phyloP scores from a whole-genome alignment of 2,797 vertebrate genomes.

The Dicrostonyx torquatus region DNA sequence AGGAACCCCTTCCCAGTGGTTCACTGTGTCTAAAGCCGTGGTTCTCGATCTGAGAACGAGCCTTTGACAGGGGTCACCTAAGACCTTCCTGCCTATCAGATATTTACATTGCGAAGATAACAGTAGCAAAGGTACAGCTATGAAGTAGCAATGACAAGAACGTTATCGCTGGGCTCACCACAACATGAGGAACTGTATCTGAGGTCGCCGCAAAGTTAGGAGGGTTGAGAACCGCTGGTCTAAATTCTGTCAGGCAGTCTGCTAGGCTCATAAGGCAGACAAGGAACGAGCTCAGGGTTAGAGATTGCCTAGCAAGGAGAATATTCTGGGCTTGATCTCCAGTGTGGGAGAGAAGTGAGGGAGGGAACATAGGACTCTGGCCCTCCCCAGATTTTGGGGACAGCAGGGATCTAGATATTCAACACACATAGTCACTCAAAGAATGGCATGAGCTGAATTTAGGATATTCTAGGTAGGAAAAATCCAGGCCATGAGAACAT shows the following conservation, averaged over 20 bases:
- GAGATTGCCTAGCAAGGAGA: background rate
- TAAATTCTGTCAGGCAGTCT: background rate
- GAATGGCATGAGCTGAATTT: background rate
- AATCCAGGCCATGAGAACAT: background rate
- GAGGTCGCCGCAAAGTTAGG: background rate
- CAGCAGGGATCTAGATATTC: background rate
- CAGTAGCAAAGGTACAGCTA: background rate
- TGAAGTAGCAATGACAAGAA: background rate
- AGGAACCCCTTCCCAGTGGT: background rate
- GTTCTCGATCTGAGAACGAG: background rate
- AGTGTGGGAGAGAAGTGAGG: background rate
- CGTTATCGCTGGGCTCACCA: background rate
- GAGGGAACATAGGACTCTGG: background rate
- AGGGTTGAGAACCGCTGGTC: background rate
- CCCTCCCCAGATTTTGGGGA: background rate
- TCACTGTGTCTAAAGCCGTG: background rate
- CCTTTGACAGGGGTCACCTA: too few species aligned
- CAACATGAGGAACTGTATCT: background rate
- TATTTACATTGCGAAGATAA: background rate
- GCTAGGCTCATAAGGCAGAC: background rate
- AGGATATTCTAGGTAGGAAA: background rate
- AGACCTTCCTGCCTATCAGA: background rate
- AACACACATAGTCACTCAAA: background rate
- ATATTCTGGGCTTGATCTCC: background rate
- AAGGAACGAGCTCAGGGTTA: background rate